phyloP scores from a whole-genome alignment of 53 echinoderm and acorn worm species.

The Glandiceps talaboti region DNA sequence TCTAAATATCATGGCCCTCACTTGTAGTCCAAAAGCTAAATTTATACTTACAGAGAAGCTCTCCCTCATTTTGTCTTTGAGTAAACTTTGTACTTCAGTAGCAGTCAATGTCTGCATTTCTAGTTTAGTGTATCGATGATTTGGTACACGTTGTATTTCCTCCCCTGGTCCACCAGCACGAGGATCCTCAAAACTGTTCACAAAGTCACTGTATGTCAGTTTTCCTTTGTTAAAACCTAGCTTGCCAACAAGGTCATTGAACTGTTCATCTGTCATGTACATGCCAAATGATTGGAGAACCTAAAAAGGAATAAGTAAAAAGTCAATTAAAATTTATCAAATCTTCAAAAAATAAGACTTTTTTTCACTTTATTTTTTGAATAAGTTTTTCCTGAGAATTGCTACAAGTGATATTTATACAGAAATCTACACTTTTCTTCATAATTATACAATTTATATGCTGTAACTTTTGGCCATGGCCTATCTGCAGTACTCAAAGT shows the following conservation, averaged over 20 bases:
- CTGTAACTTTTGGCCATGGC: no score
- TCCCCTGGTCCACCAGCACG: conserved; percentile 65
- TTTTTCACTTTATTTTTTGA: no score
- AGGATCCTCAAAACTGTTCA: conserved; percentile 78
- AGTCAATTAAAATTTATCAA: no score
- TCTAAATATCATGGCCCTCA: no score
- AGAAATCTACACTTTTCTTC: no score
- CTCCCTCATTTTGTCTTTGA: conserved; percentile 77
- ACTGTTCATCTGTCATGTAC: conserved; percentile 94
- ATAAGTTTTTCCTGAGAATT: no score
- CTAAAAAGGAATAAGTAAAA: conserved; percentile 17
- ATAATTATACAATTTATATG: no score
- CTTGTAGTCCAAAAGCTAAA: no score
- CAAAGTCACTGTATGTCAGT: conserved; percentile 81
- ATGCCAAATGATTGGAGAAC: conserved; percentile 92
- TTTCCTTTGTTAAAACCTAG: conserved; percentile 52
- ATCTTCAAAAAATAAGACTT: no score
- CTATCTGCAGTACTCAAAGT: no score
- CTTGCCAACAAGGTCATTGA: conserved; percentile 40
- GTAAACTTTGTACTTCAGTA: conserved; percentile 36
- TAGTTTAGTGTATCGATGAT: conserved; percentile 68
- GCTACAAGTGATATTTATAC: no score
- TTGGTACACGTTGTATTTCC: conserved; percentile 58
- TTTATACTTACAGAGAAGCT: conserved; percentile 61
- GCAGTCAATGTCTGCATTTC: conserved; percentile 62